phyloP scores from a whole-genome alignment of 2,888 invertebrate species.

The Hydriomena furcata region DNA sequence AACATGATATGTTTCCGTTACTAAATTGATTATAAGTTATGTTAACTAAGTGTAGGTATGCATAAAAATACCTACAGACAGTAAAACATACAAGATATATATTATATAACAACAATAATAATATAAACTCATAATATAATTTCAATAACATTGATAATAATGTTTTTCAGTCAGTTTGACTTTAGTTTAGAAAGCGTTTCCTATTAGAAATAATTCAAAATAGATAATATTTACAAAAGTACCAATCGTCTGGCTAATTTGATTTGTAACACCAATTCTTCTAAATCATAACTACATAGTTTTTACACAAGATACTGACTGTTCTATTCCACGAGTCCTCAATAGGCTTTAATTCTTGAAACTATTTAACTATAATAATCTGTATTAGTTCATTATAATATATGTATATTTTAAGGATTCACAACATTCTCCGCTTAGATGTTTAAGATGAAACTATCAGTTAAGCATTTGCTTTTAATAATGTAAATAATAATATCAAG shows the following conservation, averaged over 20 bases:
- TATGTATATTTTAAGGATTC: not conserved
- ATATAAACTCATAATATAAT: conserved; percentile 5
- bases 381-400: not conserved
- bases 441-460: not conserved
- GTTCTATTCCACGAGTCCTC: not conserved
- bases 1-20: too few species aligned
- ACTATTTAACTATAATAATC: not conserved
- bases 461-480: not conserved
- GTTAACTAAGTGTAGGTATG: too few species aligned
- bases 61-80: too few species aligned
- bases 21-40: too few species aligned
- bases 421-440: not conserved
- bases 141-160: conserved; percentile 22
- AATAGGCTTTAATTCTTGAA: not conserved
- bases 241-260: not conserved
- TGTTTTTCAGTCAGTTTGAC: conserved; percentile 21
- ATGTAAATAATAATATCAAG: not conserved
- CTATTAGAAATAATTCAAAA: not conserved
- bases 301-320: not conserved
- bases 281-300: not conserved
- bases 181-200: conserved; percentile 21
- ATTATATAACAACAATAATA: not conserved
- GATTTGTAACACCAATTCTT: not conserved
- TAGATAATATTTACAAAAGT: conserved; percentile 17
- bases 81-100: too few species aligned